Evolutionary conservation across 2,888 invertebrate genomes (phyloP), one percentile per base, ranked within the genome.

Genomic region (Chouioia cunea): DNA sequence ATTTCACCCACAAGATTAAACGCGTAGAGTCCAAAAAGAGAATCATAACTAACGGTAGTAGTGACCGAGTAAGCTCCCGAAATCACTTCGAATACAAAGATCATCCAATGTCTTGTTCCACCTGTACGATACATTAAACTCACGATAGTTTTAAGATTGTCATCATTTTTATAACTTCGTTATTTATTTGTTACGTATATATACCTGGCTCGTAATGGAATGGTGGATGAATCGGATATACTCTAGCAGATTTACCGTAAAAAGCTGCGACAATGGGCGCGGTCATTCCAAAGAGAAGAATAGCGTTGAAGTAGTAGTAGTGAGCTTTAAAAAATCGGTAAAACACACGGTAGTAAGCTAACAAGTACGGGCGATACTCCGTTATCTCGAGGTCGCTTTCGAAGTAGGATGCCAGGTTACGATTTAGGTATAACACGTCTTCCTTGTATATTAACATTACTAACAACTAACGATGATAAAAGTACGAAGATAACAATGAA

Each of bases 1-100:
- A 81, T 54, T 18, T 78, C 72, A 4, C 77, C 77, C 0, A 76
- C 70, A 60, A 81, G 76, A 54, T 80, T 79, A 54, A 80, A 78
- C n/a, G 77, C 63, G 47, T 77, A 78, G 14, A 77, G 71, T 8
- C 79, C 79, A 63, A 80, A 81, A 4, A 79, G 67, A 0, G 76
- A 74, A 50, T 81, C 80, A 10, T 77, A 75, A 0, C 77, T 74
- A 0, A 56, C 48, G 8, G 71, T 71, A 4, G 77, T 36, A 4
- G 48, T 69, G 22, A 74, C 47, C 0, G 76, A 27, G 22, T 59
- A 69, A 10, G 23, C 65, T 12, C 43, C 67, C 12, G 36, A 22
- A 0, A 53, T 14, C 10, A 65, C 22, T 36, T 74, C 71, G 20
- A 71, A 71, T 1, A 12, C 69, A 43, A 52, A 71, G 27, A 71